Conservation (phyloP, 2,888 invertebrate species). For the Troides helena region DNA sequence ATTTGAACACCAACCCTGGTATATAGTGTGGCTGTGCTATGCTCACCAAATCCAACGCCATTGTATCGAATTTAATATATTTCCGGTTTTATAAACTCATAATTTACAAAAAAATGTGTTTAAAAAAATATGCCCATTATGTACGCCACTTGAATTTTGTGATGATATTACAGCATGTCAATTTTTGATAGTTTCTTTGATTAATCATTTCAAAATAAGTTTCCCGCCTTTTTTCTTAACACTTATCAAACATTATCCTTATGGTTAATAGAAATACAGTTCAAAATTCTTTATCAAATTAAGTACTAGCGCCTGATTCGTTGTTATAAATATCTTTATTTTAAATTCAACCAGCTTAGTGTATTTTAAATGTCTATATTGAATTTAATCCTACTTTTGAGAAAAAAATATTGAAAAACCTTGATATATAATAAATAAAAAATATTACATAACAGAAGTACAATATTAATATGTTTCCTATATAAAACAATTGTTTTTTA, state of each 20-base stretch:
- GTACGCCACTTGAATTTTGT: slow-evolving; percentile 22
- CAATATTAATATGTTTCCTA: too few species aligned
- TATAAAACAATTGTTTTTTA: too few species aligned
- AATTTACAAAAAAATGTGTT: slow-evolving; percentile 32
- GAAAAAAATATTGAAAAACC: too few species aligned
- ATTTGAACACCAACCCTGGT: slow-evolving; percentile 81
- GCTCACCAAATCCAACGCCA: slow-evolving; percentile 80
- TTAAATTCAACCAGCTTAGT: background rate
- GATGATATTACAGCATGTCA: slow-evolving; percentile 11
- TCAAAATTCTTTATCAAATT: background rate
- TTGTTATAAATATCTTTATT: background rate
- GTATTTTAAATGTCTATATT: background rate
- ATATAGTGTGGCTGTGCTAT: slow-evolving; percentile 87
- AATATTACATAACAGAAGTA: too few species aligned
- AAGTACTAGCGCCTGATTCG: background rate
- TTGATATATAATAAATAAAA: too few species aligned
- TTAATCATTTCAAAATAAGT: slow-evolving; percentile 4
- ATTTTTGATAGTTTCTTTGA: background rate
- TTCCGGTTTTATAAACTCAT: slow-evolving; percentile 36
- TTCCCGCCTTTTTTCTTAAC: background rate
- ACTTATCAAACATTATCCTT: background rate
- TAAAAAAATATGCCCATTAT: slow-evolving; percentile 3
- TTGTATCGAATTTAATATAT: slow-evolving; percentile 37
- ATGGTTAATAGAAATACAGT: background rate
- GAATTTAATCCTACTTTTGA: background rate